Conservation (phyloP, 2,113 vertebrate species). For the Acinonyx jubatus region DNA sequence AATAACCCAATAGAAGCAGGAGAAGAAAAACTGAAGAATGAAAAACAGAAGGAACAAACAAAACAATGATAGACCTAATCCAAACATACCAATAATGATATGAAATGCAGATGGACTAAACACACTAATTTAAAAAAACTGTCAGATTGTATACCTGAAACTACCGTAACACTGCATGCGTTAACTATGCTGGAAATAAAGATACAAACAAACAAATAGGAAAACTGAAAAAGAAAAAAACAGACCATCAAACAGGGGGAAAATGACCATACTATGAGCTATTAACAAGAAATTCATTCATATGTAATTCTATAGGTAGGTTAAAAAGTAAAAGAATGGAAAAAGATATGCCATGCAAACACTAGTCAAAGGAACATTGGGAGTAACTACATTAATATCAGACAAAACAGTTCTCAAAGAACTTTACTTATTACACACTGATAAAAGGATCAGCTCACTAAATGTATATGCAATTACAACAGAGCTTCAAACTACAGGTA, state of each 20-base stretch:
- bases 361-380: background rate
- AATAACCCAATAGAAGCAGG: background rate
- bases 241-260: background rate
- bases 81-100: background rate
- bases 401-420: background rate
- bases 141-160: background rate
- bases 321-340: background rate
- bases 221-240: background rate
- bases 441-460: background rate
- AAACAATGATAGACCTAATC: background rate
- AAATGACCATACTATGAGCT: background rate
- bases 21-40: background rate
- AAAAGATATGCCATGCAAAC: background rate
- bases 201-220: background rate
- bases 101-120: constrained; percentile 9
- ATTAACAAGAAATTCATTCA: background rate
- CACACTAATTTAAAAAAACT: background rate
- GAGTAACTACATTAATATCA: background rate
- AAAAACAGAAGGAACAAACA: background rate
- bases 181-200: background rate
- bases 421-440: background rate
- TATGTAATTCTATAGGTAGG: background rate
- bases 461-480: background rate
- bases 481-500: constrained; percentile 4
- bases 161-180: background rate